Conservation (phyloP, 2,797 vertebrate genomes). For the Gambusia yucatana region DNA sequence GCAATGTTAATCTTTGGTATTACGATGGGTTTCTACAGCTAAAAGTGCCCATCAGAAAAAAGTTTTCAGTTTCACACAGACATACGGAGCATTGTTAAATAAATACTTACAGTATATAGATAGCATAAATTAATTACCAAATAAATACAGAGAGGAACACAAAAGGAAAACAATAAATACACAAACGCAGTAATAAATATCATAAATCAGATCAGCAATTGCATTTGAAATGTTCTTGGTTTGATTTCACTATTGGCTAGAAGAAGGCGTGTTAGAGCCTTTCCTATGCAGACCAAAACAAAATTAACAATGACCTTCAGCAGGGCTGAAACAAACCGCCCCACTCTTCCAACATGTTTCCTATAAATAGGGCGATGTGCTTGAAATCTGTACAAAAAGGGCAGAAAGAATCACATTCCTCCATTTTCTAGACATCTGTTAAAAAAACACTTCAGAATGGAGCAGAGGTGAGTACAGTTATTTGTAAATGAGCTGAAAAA, state of each 20-base stretch:
- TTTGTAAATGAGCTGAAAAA: conserved; percentile 69
- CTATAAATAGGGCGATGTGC: conserved; percentile 84
- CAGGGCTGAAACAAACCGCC: conserved; percentile 73
- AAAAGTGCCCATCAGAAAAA: conserved; percentile 84
- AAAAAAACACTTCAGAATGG: conserved; percentile 70
- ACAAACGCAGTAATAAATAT: conserved; percentile 82
- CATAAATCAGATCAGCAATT: conserved; percentile 76
- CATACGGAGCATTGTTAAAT: conserved; percentile 83
- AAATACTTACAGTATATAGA: conserved; percentile 86
- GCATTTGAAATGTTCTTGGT: conserved; percentile 73
- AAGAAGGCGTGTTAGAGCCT: conserved; percentile 74
- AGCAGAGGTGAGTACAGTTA: conserved; percentile 69
- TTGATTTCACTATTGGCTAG: conserved; percentile 69
- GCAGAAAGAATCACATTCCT: conserved; percentile 80
- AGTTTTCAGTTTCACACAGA: conserved; percentile 82
- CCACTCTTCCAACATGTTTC: conserved; percentile 66
- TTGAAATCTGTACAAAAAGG: conserved; percentile 86
- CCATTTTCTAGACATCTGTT: conserved; percentile 78
- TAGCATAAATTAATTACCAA: conserved; percentile 84
- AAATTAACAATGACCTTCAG: conserved; percentile 65
- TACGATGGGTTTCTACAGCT: conserved; percentile 84
- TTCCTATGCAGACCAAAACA: conserved; percentile 74
- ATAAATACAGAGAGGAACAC: conserved; percentile 74
- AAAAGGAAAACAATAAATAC: conserved; percentile 79
- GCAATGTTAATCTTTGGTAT: conserved; percentile 88